Base-by-base conservation (phyloP, 1,140 invertebrate species). In the Asobara japonica region DNA sequence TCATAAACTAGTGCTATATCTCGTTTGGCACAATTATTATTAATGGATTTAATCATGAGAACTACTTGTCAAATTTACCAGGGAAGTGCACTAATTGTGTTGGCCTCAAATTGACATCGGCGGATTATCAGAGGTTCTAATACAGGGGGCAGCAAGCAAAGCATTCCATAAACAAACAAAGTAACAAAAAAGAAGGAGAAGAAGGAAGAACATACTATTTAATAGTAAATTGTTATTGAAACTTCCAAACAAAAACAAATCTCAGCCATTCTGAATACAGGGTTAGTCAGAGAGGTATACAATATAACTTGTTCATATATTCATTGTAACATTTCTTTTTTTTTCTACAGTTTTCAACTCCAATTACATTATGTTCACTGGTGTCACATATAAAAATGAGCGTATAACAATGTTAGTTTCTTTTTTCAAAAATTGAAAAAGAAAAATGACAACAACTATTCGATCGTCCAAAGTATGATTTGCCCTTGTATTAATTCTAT, bases 81-180 rank as follows among this genome's bases (percentile, higher is more conserved):
- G 18, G 25, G 13, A 25, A 22, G 25, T 56, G 51, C 51, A 56
- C 51, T 56, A 27, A 56, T 27, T 18, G 45, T 51, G 45, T 51
- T 13, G 18, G 8, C 3, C 36, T 51, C 16, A 51, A 20, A 3
- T 56, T 7, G 51, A 22, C 22, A 25, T 10, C 22, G 10, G 16
- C 22, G 13, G 2, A 56, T 27, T 56, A 25, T 27, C 22, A 56
- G 1, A 10, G 41, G 3, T n/a, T 56, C 18, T 73, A 74, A 69
- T 80, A 75, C 67, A 65, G 69, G 78, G 74, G 83, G 80, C 82
- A 56, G 80, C 81, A 85, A 82, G 79, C 77, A 80, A 82, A 84
- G 82, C 85, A 87, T 87, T 84, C 83, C 76, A 79, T 79, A 83
- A 78, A 85, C 76, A 84, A 81, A 82, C 80, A 85, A 84, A 83